phyloP scores from a whole-genome alignment of 2,797 vertebrate species.

The Ispidina picta region DNA sequence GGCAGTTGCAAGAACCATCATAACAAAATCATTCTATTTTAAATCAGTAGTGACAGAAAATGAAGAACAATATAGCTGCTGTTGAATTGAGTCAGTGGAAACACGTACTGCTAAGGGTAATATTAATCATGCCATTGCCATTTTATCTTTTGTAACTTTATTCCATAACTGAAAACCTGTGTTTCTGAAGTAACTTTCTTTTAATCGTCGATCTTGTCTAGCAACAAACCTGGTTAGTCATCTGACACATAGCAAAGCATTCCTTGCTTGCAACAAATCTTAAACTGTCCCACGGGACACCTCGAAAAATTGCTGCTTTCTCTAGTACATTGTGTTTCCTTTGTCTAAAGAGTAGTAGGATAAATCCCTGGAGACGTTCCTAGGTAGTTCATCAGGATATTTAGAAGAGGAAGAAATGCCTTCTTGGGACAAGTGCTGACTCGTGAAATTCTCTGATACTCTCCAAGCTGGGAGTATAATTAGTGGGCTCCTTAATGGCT shows the following conservation, averaged over 20 bases:
- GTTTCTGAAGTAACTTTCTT: background rate
- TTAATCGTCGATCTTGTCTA: background rate
- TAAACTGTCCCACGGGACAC: background rate
- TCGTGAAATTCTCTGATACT: background rate
- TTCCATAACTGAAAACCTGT: background rate
- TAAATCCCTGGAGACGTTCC: background rate
- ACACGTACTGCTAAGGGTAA: background rate
- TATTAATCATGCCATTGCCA: background rate
- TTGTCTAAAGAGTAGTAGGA: background rate
- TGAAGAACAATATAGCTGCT: background rate
- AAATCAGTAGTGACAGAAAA: background rate
- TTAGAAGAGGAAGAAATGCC: background rate
- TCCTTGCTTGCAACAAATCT: background rate
- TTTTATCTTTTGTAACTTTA: background rate
- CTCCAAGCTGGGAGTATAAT: background rate
- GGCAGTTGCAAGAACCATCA: background rate
- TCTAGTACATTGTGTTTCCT: background rate
- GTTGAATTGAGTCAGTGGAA: background rate
- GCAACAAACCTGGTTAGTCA: background rate
- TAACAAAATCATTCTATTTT: background rate
- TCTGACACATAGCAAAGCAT: background rate
- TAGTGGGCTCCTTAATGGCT: background rate
- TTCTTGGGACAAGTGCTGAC: background rate
- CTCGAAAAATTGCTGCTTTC: constrained; percentile 8
- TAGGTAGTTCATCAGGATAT: background rate